Conservation (phyloP, 2,888 invertebrate species). For the Apeira syringaria region DNA sequence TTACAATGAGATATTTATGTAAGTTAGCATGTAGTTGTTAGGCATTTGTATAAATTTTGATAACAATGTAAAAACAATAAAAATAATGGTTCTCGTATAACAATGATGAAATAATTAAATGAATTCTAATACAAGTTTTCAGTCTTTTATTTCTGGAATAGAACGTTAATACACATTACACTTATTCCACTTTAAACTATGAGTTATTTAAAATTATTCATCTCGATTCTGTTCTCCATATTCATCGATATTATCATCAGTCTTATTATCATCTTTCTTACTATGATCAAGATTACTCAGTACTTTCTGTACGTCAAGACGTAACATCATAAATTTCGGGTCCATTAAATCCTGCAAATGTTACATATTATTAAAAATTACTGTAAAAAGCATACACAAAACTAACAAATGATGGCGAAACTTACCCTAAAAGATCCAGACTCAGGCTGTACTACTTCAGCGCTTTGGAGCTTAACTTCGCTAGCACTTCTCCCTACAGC, state of each 20-base stretch:
- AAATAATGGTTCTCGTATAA: constrained; percentile 55
- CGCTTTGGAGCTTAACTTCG: constrained; percentile 32
- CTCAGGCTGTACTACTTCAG: constrained; percentile 37
- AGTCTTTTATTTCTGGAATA: constrained; percentile 63
- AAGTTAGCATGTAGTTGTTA: constrained; percentile 57
- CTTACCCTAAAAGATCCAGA: constrained; percentile 51
- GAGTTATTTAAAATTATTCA: too few species aligned
- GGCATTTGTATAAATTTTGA: constrained; percentile 78
- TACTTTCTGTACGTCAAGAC: constrained; percentile 73
- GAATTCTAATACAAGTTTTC: constrained; percentile 61
- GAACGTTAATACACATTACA: constrained; percentile 5
- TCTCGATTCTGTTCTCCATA: constrained; percentile 16
- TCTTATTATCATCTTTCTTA: constrained; percentile 46
- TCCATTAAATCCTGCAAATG: constrained; percentile 76
- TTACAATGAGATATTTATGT: constrained; percentile 73
- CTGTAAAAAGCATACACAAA: too few species aligned
- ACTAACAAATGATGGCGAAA: too few species aligned
- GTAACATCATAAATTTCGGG: constrained; percentile 76
- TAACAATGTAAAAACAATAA: constrained; percentile 54
- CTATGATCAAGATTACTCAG: constrained; percentile 62
- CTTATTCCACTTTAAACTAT: background rate
- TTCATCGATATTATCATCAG: constrained; percentile 31
- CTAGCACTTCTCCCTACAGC: constrained; percentile 29
- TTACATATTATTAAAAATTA: too few species aligned
- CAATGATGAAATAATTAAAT: constrained; percentile 70